Evolutionary conservation across 2,888 invertebrate genomes (phyloP), one percentile per base, ranked within the genome.

Genomic region (Phlogophora meticulosa): DNA sequence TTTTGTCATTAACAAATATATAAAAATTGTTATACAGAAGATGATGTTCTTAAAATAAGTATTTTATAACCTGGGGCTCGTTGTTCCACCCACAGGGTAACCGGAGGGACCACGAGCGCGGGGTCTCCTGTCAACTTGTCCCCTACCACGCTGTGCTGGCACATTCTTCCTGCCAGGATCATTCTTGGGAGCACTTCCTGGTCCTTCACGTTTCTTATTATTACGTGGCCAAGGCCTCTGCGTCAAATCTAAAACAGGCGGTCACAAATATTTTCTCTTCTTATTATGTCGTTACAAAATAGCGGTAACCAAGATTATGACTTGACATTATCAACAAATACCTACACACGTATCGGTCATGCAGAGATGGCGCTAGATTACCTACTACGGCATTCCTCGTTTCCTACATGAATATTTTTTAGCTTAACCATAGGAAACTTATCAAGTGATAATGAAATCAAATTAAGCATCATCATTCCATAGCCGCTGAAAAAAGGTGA

Each of bases 101-200:
- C 93, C 92, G 86, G 94, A 82, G 91, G 96, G 88, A 75, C 85
- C 94, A 90, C 97, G 97, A 90, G 97, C 94, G 87, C 97, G 96
- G 94, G 97, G 96, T 88, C 97, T 97, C 93, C 97, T 96, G 93
- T 98, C 98, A 93, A 97, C 96, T 93, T 96, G 95, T 87, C 96
- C 96, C 94, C 97, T 96, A 87, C 96, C 95, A 90, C 97, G 97
- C 90, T 97, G 97, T 83, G 96, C 93, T 85, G 96, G 94, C 74
- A 97, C 97, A 94, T 98, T 98, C 83, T 92, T 94, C 13, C 94
- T 92, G 85, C 96, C 96, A 84, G 96, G 96, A 90, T 97, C 96
- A 91, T 97, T 97, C 91, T 96, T 96, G 79, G 96, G 96, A 76
- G 96, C 88, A 82, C 84, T 88, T 75, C 96, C 96, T 85, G 94